Conservation (phyloP, 2,888 invertebrate species). For the Eupithecia inturbata region DNA sequence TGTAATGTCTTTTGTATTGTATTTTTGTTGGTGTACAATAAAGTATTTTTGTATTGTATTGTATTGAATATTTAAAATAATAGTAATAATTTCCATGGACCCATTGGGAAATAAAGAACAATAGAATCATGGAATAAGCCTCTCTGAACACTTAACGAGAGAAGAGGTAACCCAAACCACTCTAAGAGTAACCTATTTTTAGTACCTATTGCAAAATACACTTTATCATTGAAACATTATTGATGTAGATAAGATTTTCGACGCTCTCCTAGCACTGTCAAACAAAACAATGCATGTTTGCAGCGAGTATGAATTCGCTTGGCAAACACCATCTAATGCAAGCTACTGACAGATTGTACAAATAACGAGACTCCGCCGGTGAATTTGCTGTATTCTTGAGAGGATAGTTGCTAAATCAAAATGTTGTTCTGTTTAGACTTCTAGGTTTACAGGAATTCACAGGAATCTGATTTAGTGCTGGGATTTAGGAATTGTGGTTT, state of each 20-base stretch:
- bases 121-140: too few species aligned
- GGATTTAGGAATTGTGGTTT: background rate
- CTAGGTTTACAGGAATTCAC: background rate
- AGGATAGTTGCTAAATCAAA: slow-evolving; percentile 2
- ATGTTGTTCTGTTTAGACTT: slow-evolving; percentile 4
- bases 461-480: background rate
- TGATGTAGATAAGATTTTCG: background rate
- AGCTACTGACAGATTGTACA: slow-evolving; percentile 19
- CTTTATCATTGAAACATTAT: too few species aligned
- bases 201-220: too few species aligned
- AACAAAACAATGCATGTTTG: slow-evolving; percentile 11
- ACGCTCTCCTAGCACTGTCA: background rate
- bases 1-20: too few species aligned
- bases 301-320: slow-evolving; percentile 2
- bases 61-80: too few species aligned
- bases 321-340: slow-evolving; percentile 29
- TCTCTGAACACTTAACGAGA: too few species aligned
- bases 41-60: too few species aligned
- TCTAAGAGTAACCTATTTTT: too few species aligned
- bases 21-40: too few species aligned
- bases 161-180: background rate
- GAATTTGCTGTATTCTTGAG: slow-evolving; percentile 1
- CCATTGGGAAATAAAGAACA: too few species aligned
- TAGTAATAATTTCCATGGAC: too few species aligned
- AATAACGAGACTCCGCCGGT: background rate